Base-by-base conservation (phyloP, 2,113 vertebrate species). In the Labeo rohita region DNA sequence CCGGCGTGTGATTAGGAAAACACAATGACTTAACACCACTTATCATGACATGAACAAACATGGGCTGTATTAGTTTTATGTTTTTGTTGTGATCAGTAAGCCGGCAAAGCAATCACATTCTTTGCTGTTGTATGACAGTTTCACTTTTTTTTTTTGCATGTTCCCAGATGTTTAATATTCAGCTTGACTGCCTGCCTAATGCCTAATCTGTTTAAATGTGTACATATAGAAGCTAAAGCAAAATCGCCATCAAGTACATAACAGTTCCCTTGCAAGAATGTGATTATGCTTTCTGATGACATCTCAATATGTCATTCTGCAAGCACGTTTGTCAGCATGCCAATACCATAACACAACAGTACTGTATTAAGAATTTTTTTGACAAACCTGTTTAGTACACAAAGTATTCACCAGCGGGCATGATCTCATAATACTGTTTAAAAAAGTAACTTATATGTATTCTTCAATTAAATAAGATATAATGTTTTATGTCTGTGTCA, bases 1-100 rank as follows among this genome's bases (percentile, higher is more conserved):
- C 8, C 84, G 78, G 86, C 84, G 15, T 18, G 43, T 36, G 81
- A 88, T 82, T 86, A 86, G 16, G 5, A 23, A 45, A 43, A 47
- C 9, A 18, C 18, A 59, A 16, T 78, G 49, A 77, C 75, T 77
- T 52, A 54, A 34, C 3, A 54, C 4, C 8, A 34, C 34, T 77
- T 28, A 36, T 61, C 5, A 78, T 36, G 34, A 56, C 68, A 11
- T 66, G 36, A 45, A 39, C 10, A 8, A 5, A 80, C 6, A 8
- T 70, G 1, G 4, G 47, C 28, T 65, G 18, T 47, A 49, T 65
- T 56, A 84, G 45, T 9, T 43, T 13, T 34, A 36, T 5, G 39
- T 34, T 65, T 56, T 39, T 23, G 8, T 66, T 43, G 47, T 54
- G 10, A 50, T 50, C 12, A 49, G 72, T 49, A 49, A 23, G 6